Conservation (phyloP, 2,888 invertebrate species). For the Caenorhabditis sinica region DNA sequence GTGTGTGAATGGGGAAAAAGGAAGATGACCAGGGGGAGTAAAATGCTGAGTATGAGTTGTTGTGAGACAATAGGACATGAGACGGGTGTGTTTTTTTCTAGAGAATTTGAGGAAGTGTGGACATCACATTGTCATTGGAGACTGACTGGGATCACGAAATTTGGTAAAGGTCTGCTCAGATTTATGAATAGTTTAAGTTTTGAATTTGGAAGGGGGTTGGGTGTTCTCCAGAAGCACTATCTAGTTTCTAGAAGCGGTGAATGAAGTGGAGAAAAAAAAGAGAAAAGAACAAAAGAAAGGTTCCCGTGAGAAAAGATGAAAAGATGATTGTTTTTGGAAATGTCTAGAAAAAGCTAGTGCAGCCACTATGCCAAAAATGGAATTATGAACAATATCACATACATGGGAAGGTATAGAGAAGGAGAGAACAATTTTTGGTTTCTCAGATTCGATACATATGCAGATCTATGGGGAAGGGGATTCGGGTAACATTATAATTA, state of each 20-base stretch:
- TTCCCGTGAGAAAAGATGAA: constrained; percentile 49
- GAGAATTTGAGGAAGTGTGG: neutral
- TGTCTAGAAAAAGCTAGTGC: constrained; percentile 60
- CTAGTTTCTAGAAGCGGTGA: constrained; percentile 32
- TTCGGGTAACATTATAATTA: constrained; percentile 3
- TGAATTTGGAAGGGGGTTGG: neutral
- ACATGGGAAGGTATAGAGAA: constrained; percentile 17
- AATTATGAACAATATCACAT: constrained; percentile 66
- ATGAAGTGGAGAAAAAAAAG: neutral
- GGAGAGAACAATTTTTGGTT: neutral
- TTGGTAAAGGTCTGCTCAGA: constrained; percentile 28
- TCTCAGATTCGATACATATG: constrained; percentile 43
- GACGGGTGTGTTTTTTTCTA: no score
- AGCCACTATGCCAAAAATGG: constrained; percentile 34
- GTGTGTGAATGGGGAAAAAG: constrained; percentile 8
- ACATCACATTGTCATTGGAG: constrained; percentile 22
- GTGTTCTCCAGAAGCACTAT: constrained; percentile 27
- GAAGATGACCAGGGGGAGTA: neutral
- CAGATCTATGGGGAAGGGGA: constrained; percentile 20
- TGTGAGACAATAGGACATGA: neutral
- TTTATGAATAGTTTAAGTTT: neutral
- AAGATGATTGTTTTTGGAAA: constrained; percentile 39
- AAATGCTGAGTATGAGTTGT: constrained; percentile 37
- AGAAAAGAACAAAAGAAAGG: neutral
- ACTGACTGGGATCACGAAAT: constrained; percentile 32